Conservation (phyloP, 2,797 vertebrate genomes). For the Malurus leucopterus region DNA sequence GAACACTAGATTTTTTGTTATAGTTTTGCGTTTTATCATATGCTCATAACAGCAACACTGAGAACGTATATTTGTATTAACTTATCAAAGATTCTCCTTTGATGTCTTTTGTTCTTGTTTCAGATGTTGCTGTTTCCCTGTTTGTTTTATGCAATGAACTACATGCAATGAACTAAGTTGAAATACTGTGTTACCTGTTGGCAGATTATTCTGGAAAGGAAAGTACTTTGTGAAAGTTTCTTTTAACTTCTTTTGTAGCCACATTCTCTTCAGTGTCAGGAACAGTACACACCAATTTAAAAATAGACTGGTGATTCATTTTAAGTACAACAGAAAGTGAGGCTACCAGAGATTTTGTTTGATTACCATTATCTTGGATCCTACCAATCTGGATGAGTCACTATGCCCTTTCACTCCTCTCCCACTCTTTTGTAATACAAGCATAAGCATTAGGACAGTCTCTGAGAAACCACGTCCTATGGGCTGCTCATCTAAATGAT, state of each 20-base stretch:
- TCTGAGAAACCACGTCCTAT: background rate
- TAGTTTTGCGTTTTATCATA: background rate
- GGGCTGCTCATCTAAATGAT: background rate
- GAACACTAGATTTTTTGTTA: background rate
- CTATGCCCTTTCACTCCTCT: background rate
- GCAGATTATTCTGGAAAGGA: background rate
- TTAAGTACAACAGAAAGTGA: background rate
- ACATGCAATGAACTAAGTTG: background rate
- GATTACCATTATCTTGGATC: background rate
- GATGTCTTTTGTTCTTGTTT: background rate
- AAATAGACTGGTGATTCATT: conserved; percentile 16
- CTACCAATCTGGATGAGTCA: background rate
- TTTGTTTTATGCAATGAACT: background rate
- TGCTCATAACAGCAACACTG: background rate
- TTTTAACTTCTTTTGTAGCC: background rate
- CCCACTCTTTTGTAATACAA: background rate
- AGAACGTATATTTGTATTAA: background rate
- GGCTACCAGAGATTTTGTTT: background rate
- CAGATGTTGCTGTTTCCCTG: background rate
- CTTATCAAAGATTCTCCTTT: background rate
- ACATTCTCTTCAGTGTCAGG: background rate
- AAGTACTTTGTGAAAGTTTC: background rate
- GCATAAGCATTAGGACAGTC: background rate
- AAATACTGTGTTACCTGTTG: background rate
- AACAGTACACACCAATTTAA: background rate